A percentile compares a stretch with the other conserved stretches of the same genome.
phyloP scores from a whole-genome alignment of 1,140 invertebrate species.

The Amphibalanus amphitrite region DNA sequence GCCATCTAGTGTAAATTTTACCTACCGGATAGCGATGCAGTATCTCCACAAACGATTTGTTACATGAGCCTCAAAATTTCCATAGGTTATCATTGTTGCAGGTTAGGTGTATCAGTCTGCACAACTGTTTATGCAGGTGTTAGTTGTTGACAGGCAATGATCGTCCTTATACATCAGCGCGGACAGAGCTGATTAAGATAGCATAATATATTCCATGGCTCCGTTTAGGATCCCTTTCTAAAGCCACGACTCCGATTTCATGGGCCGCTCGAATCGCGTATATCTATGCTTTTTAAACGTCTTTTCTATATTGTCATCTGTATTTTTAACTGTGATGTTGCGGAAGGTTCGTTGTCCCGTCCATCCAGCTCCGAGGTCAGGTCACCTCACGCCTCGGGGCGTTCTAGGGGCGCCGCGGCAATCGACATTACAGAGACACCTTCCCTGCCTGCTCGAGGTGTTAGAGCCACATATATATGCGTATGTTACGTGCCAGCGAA shows the following conservation, averaged over 20 bases:
- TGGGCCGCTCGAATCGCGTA: background rate
- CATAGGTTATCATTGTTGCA: background rate
- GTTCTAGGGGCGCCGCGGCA: no score
- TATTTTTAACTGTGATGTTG: constrained; percentile 2
- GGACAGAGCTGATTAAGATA: background rate
- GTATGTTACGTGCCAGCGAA: background rate
- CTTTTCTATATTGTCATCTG: background rate
- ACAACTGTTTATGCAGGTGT: background rate
- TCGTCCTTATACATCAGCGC: background rate
- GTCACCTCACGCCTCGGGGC: background rate
- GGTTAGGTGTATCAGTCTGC: background rate
- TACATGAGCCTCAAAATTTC: background rate
- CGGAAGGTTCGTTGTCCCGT: background rate
- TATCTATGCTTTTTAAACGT: background rate
- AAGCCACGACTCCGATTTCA: background rate
- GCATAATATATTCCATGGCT: background rate
- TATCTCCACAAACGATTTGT: background rate
- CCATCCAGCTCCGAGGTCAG: background rate
- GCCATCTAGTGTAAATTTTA: background rate
- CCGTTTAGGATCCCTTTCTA: background rate
- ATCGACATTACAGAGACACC: background rate
- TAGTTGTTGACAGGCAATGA: background rate
- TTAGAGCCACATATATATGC: background rate
- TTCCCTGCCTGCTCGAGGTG: background rate
- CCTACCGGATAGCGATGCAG: background rate